These are phyloP conservation scores for Cryptoprocta ferox DNA, from an alignment of 2,797 vertebrate genomes.

Conservation along the genomic window DNA sequence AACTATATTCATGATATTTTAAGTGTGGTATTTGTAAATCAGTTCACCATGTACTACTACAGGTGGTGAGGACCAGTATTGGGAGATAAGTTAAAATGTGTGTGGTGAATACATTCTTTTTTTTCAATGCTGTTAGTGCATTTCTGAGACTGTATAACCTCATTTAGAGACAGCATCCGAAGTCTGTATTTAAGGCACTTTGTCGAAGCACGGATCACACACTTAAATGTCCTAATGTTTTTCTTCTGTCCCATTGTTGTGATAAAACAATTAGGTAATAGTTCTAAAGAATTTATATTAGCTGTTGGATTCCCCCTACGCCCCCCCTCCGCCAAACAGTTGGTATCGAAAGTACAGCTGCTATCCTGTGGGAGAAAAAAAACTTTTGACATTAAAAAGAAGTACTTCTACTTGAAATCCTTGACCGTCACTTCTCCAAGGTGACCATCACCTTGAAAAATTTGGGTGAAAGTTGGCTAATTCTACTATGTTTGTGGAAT, in stretches of 20 bases:
- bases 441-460: background rate
- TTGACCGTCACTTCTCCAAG: background rate
- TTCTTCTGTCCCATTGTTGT: background rate
- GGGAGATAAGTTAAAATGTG: background rate
- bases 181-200: background rate
- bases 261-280: constrained; percentile 22
- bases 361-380: background rate
- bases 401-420: background rate
- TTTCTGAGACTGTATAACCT: background rate
- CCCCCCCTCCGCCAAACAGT: background rate
- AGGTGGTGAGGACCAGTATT: background rate
- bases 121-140: background rate
- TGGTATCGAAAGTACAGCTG: background rate
- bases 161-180: background rate
- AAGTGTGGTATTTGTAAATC: background rate
- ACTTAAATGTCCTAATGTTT: background rate
- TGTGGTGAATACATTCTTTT: background rate
- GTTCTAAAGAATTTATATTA: background rate
- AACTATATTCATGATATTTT: background rate
- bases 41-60: background rate
- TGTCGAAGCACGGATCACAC: background rate
- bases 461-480: background rate
- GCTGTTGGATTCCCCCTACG: background rate
- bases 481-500: background rate
- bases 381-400: background rate